A percentile compares a stretch with the other conserved stretches of the same genome.
These are phyloP conservation scores for Vanessa tameamea DNA, from an alignment of 1,140 invertebrate species.

Conservation along the genomic window DNA sequence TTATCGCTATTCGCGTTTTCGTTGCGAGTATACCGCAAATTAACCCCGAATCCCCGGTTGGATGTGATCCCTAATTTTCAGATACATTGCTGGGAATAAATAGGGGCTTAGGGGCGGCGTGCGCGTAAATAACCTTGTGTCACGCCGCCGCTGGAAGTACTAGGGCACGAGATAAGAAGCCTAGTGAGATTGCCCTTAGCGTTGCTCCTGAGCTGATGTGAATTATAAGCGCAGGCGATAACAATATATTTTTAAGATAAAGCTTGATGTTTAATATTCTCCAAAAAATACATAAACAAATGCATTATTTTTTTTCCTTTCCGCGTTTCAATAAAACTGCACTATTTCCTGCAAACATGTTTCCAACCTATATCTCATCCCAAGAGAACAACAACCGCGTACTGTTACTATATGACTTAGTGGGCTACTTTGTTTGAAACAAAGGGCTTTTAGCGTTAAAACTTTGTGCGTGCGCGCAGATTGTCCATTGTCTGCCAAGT, in stretches of 20 bases:
- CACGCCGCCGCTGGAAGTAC: slow-evolving; percentile 51
- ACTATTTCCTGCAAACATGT: background rate
- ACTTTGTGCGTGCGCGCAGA: slow-evolving; percentile 50
- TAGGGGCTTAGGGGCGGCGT: slow-evolving; percentile 77
- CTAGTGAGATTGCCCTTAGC: slow-evolving; percentile 61
- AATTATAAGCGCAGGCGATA: slow-evolving; percentile 39
- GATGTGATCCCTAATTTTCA: slow-evolving; percentile 79
- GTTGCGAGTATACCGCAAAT: slow-evolving; percentile 58
- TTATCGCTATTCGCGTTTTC: slow-evolving; percentile 47
- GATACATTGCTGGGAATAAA: slow-evolving; percentile 78
- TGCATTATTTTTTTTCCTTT: background rate
- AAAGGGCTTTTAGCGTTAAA: slow-evolving; percentile 50
- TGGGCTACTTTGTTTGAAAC: slow-evolving; percentile 35
- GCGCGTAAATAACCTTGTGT: slow-evolving; percentile 76
- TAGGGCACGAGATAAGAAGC: slow-evolving; percentile 62
- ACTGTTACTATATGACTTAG: slow-evolving; percentile 21
- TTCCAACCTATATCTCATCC: slow-evolving; percentile 16
- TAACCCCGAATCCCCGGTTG: slow-evolving; percentile 63
- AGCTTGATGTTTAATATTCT: background rate
- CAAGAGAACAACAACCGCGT: slow-evolving; percentile 24
- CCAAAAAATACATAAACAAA: background rate
- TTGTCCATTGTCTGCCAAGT: slow-evolving; percentile 42
- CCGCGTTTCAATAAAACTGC: background rate
- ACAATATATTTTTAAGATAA: slow-evolving; percentile 11
- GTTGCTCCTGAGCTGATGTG: slow-evolving; percentile 24